A percentile compares a stretch with the other conserved stretches of the same genome.
phyloP scores from a whole-genome alignment of 2,797 vertebrate species.

The Chaetodon trifasciatus region DNA sequence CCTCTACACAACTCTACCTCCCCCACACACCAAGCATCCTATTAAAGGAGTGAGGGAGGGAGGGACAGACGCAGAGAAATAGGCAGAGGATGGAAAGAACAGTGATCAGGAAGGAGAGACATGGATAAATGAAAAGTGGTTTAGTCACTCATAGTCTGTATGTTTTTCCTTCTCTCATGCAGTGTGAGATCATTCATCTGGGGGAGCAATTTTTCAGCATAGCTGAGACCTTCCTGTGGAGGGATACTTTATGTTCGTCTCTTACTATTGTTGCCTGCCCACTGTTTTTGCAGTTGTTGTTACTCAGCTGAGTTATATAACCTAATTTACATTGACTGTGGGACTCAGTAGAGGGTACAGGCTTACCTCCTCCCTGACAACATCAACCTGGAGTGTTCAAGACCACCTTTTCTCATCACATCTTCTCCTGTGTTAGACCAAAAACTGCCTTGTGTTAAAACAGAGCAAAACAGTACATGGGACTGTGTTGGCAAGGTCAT shows the following conservation, averaged over 20 bases:
- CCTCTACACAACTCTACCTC: slow-evolving; percentile 42
- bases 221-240: not conserved
- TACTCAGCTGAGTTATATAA: not conserved
- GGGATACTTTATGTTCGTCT: not conserved
- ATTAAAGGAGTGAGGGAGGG: slow-evolving; percentile 37
- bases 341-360: no score
- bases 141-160: not conserved
- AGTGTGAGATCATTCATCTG: not conserved
- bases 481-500: no score
- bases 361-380: no score
- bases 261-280: not conserved
- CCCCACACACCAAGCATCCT: slow-evolving; percentile 39
- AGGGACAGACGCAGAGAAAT: slow-evolving; percentile 13
- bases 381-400: no score
- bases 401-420: no score
- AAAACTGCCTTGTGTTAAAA: no score
- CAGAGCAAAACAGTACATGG: no score
- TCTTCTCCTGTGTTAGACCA: no score
- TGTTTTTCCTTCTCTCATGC: not conserved
- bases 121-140: not conserved
- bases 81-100: not conserved
- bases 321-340: not conserved
- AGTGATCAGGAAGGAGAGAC: not conserved
- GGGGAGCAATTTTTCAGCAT: not conserved
- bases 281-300: not conserved